Conservation (phyloP, 1,140 invertebrate species). For the Diprion similis region DNA sequence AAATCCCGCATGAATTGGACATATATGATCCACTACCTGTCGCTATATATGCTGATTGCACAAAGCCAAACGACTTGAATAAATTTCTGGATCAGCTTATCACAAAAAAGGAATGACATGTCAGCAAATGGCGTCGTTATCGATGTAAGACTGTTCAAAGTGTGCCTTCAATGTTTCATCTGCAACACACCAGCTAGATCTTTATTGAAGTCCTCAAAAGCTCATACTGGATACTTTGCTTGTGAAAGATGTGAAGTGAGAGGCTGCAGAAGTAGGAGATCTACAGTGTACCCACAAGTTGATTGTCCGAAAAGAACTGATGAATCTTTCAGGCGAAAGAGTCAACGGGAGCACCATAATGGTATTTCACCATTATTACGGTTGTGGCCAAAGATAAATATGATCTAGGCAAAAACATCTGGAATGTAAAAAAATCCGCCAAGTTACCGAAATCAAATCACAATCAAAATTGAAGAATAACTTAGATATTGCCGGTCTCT, state of each 20-base stretch:
- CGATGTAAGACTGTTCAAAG: conserved; percentile 1
- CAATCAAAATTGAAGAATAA: too few species aligned
- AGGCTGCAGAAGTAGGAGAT: conserved; percentile 9
- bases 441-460: too few species aligned
- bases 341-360: conserved; percentile 17
- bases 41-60: conserved; percentile 20
- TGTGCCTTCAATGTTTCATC: conserved; percentile 20
- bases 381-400: conserved; percentile 16
- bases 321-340: conserved; percentile 13
- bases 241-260: too few species aligned
- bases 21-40: conserved; percentile 22
- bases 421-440: too few species aligned
- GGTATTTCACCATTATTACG: conserved; percentile 13
- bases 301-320: conserved; percentile 15
- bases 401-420: conserved; percentile 13
- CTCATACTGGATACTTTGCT: conserved; percentile 5
- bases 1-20: conserved; percentile 18
- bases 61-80: conserved; percentile 21
- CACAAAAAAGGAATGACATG: conserved; percentile 20
- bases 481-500: too few species aligned
- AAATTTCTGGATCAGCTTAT: conserved; percentile 22
- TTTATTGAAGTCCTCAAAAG: conserved; percentile 23
- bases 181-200: conserved; percentile 24
- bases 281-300: conserved; percentile 14
- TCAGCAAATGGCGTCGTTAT: conserved; percentile 17